Percentiles rank a stretch among this genome's conserved stretches.
Evolutionary conservation across 1,140 invertebrate genomes (phyloP).

Genomic region (Glossosoma conforme): DNA sequence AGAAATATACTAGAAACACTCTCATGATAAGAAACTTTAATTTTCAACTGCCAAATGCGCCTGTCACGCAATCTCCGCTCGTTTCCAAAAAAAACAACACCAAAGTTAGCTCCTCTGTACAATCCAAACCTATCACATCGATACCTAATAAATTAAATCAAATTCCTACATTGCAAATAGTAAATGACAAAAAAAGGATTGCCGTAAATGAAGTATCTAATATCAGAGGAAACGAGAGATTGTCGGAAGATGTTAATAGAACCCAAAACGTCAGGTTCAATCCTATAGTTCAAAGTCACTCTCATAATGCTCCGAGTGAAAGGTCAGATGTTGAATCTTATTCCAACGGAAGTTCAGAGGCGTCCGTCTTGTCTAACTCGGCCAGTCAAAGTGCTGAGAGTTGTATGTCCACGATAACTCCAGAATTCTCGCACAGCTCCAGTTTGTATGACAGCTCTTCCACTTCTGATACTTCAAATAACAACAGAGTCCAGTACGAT

Average conservation of each 20-base stretch:
- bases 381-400: slow-evolving; percentile 31
- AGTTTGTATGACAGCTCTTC: slow-evolving; percentile 20
- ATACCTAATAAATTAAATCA: slow-evolving; percentile 7
- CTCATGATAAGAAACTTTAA: slow-evolving; percentile 84
- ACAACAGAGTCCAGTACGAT: slow-evolving; percentile 36
- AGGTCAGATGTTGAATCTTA: slow-evolving; percentile 25
- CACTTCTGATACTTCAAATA: slow-evolving; percentile 34
- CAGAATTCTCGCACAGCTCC: slow-evolving; percentile 22
- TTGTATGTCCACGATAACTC: slow-evolving; percentile 35
- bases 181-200: neutral
- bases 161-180: slow-evolving; percentile 4
- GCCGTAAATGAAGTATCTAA: no score
- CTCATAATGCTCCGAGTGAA: slow-evolving; percentile 28
- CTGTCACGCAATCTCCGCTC: slow-evolving; percentile 32
- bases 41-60: slow-evolving; percentile 65
- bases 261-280: slow-evolving; percentile 54
- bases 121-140: slow-evolving; percentile 7
- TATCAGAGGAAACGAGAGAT: neutral
- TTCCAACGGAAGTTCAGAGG: slow-evolving; percentile 23
- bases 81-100: slow-evolving; percentile 2
- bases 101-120: slow-evolving; percentile 10
- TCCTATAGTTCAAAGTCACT: slow-evolving; percentile 53
- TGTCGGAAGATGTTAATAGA: neutral
- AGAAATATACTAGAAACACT: slow-evolving; percentile 57
- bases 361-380: slow-evolving; percentile 22